These are phyloP conservation scores for Empidonax alnorum DNA, from an alignment of 2,113 vertebrate species.

Conservation along the genomic window DNA sequence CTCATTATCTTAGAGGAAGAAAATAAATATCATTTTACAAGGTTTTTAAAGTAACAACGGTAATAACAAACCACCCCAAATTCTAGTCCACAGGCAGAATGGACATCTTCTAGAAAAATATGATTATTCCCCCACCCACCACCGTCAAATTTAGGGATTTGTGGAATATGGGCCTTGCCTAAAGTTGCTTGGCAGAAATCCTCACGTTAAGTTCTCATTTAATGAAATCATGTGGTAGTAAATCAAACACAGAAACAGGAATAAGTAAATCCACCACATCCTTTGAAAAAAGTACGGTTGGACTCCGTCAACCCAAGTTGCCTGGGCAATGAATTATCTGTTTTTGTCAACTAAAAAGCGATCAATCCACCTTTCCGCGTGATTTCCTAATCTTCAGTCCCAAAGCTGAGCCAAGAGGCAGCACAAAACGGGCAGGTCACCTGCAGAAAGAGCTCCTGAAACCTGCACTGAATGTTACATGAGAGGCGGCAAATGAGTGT, in stretches of 20 bases:
- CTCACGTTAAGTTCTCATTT: constrained; percentile 50
- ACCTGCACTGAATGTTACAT: accelerated
- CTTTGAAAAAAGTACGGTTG: constrained; percentile 59
- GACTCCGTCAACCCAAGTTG: constrained; percentile 24
- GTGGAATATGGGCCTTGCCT: constrained; percentile 59
- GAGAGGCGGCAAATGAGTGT: background rate
- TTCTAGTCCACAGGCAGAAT: constrained; percentile 21
- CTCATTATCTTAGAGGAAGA: constrained; percentile 45
- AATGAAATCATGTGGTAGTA: constrained; percentile 77
- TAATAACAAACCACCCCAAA: background rate
- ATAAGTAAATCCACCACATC: constrained; percentile 70
- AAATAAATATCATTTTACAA: constrained; percentile 44
- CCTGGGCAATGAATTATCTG: constrained; percentile 50
- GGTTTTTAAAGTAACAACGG: background rate
- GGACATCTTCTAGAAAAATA: constrained; percentile 69
- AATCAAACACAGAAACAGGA: constrained; percentile 74
- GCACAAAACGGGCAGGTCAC: background rate
- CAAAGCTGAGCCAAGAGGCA: background rate
- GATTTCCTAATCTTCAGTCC: background rate
- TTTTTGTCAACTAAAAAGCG: constrained; percentile 33
- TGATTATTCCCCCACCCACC: constrained; percentile 36
- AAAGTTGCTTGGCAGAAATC: constrained; percentile 67
- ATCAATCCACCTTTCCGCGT: background rate
- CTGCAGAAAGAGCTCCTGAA: background rate
- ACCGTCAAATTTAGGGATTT: constrained; percentile 67